These are phyloP conservation scores for Cremastinae sp. DNA, from an alignment of 2,888 invertebrate genomes.

Conservation along the genomic window DNA sequence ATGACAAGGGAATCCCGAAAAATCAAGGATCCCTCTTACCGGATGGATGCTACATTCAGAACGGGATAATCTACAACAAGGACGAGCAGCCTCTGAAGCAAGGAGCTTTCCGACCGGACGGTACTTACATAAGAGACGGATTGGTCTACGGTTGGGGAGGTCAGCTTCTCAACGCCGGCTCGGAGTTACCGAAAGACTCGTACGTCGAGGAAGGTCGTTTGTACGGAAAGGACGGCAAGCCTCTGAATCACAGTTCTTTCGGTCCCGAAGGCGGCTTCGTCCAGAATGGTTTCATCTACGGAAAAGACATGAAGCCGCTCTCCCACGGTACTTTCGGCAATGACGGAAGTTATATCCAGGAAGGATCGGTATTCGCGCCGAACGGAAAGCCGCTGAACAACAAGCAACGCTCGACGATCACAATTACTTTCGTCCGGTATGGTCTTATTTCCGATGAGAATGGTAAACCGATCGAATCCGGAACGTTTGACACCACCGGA, in stretches of 20 bases:
- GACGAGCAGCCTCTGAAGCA: slow-evolving; percentile 73
- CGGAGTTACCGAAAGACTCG: slow-evolving; percentile 71
- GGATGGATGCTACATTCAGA: slow-evolving; percentile 76
- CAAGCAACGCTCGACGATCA: slow-evolving; percentile 69
- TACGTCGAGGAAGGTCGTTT: slow-evolving; percentile 75
- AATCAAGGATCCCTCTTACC: slow-evolving; percentile 75
- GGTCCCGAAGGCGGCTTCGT: slow-evolving; percentile 74
- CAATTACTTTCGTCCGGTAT: slow-evolving; percentile 72
- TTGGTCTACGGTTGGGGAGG: slow-evolving; percentile 77
- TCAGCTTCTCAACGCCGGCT: slow-evolving; percentile 73
- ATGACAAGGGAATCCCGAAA: slow-evolving; percentile 70
- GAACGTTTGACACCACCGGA: slow-evolving; percentile 73
- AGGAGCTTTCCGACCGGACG: slow-evolving; percentile 75
- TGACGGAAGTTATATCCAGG: slow-evolving; percentile 74
- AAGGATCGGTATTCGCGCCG: slow-evolving; percentile 72
- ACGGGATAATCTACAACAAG: slow-evolving; percentile 73
- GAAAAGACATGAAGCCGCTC: slow-evolving; percentile 72
- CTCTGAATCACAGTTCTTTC: slow-evolving; percentile 75
- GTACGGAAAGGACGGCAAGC: slow-evolving; percentile 74
- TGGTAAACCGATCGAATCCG: slow-evolving; percentile 73
- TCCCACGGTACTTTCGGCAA: slow-evolving; percentile 73
- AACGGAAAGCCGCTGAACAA: slow-evolving; percentile 72
- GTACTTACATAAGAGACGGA: slow-evolving; percentile 76
- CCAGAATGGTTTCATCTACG: slow-evolving; percentile 75
- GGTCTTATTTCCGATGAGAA: slow-evolving; percentile 74